Conservation (phyloP, 1,140 invertebrate species). For the Dreissena polymorpha region DNA sequence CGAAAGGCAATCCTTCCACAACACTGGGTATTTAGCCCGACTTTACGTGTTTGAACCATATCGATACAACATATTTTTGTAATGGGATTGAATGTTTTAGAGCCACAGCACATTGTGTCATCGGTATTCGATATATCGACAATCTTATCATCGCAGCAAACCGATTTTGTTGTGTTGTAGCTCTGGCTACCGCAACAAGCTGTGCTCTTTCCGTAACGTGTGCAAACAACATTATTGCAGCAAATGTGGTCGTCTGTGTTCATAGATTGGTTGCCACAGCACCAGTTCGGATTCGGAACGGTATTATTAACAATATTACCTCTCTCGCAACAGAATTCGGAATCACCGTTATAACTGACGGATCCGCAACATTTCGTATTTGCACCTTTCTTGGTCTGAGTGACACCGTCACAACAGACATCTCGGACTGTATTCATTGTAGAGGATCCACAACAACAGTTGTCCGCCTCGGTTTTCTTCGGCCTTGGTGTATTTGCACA, state of each 20-base stretch:
- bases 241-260: conserved; percentile 30
- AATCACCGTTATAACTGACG: conserved; percentile 13
- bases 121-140: background rate
- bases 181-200: conserved; percentile 16
- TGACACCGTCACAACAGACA: conserved; percentile 28
- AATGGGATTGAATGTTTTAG: conserved; percentile 21
- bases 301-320: conserved; percentile 6
- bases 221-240: background rate
- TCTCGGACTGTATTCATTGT: conserved; percentile 31
- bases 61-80: conserved; percentile 33
- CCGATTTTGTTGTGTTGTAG: background rate
- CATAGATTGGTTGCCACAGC: conserved; percentile 32
- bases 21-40: conserved; percentile 12
- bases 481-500: background rate
- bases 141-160: conserved; percentile 18
- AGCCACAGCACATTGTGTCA: conserved; percentile 25
- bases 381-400: conserved; percentile 3
- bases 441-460: conserved; percentile 48
- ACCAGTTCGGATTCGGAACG: conserved; percentile 16
- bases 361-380: conserved; percentile 41
- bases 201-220: conserved; percentile 1
- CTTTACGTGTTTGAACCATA: conserved; percentile 15
- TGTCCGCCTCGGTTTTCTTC: conserved; percentile 35
- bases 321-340: conserved; percentile 13
- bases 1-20: conserved; percentile 18